Base-by-base conservation (phyloP, 2,113 vertebrate species). In the Laterallus jamaicensis region DNA sequence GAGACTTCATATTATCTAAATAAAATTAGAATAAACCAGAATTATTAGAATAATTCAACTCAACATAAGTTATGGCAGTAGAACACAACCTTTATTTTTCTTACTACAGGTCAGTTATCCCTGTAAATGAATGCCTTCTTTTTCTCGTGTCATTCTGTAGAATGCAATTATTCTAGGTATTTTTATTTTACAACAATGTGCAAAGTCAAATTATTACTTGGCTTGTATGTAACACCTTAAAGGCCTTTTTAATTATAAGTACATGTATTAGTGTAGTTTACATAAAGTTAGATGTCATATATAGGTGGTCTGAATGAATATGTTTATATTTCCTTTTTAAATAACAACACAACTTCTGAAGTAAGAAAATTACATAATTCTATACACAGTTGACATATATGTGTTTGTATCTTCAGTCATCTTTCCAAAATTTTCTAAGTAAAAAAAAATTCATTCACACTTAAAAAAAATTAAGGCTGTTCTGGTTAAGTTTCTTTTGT, bases 11-110 rank as follows among this genome's bases (percentile, higher is more conserved):
- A 55, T 82, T 90, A 82, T 29, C 40, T 77, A 96, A 96, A 94
- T 91, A 74, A 96, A 96, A 95, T 81, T 70, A 56, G 96, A 97
- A 92, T 66, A 77, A 96, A 92, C 52, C 4, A 15, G n/a, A n/a
- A n/a, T n/a, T n/a, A n/a, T n/a, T n/a, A 85, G 15, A 82, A 50
- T 39, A 68, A 24, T 37, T 47, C 12, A 12, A 64, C 12, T 73
- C 39, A 32, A 2, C 3, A 22, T 35, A 35, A 82, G 8, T 31
- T 64, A 40, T 12, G 25, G 37, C 29, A 24, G 42, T 18, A 76
- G 49, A 79, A 85, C 6, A 32, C 13, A 78, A 28, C 6, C 12
- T 80, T 82, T 59, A 49, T 32, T 66, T 74, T 68, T 42, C 32
- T 37, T 56, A 77, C 4, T 42, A 35, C 11, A 60, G 12, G 20